Conservation (phyloP, 2,113 vertebrate species). For the Bettongia penicillata region DNA sequence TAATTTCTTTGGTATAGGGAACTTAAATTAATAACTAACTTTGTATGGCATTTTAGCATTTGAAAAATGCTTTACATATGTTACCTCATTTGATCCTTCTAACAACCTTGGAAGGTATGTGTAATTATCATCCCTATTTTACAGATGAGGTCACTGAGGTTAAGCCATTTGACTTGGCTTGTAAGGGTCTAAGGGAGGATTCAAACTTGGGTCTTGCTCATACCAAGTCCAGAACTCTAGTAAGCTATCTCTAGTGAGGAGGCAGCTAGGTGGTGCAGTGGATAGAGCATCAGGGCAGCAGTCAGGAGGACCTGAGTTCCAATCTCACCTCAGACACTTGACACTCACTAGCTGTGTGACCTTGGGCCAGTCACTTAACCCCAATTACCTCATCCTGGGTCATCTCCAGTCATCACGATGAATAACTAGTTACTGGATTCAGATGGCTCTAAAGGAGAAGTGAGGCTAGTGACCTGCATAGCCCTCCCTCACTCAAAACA, state of each 20-base stretch:
- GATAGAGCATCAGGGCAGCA: too few relatives aligned
- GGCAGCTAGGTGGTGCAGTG: too few relatives aligned
- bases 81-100: neutral
- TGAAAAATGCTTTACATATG: neutral
- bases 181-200: neutral
- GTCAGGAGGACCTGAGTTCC: too few relatives aligned
- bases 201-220: neutral
- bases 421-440: too few relatives aligned
- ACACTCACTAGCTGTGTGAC: too few relatives aligned
- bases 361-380: too few relatives aligned
- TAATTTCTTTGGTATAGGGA: neutral
- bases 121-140: neutral
- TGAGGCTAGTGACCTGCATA: too few relatives aligned
- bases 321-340: too few relatives aligned
- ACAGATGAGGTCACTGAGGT: neutral
- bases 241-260: neutral
- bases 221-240: neutral
- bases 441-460: too few relatives aligned
- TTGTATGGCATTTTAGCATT: neutral
- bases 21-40: neutral
- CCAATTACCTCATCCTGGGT: too few relatives aligned
- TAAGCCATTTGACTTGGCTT: neutral
- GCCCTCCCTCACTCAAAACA: too few relatives aligned
- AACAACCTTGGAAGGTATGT: neutral
- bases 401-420: too few relatives aligned